Evolutionary conservation across 2,797 vertebrate genomes (phyloP).

Genomic region (Spinus pinus): DNA sequence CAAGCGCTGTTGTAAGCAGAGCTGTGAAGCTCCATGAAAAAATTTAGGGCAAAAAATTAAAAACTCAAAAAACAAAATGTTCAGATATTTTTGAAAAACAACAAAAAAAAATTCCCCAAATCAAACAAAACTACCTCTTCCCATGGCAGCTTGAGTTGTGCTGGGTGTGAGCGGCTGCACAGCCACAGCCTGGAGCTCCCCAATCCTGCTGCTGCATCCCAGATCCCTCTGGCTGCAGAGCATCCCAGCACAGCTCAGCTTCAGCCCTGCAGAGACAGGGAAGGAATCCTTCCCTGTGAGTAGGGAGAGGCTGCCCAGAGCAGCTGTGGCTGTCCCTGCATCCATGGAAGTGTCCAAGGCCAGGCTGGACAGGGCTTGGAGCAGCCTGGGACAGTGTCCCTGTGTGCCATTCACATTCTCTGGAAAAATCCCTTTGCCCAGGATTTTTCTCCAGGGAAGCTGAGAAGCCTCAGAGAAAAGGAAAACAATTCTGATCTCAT

Average conservation of each 20-base stretch:
- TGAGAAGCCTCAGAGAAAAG: too few relatives aligned
- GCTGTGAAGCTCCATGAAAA: slow-evolving; percentile 7
- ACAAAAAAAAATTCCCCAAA: not conserved
- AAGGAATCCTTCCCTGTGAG: not conserved
- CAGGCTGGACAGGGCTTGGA: not conserved
- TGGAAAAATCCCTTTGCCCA: too few relatives aligned
- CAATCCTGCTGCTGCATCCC: not conserved
- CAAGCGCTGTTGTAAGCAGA: not conserved
- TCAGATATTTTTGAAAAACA: not conserved
- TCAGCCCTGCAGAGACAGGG: not conserved
- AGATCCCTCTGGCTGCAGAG: rapidly evolving
- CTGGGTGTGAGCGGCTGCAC: not conserved
- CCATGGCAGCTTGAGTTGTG: rapidly evolving
- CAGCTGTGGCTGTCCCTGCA: not conserved
- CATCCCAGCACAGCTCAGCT: not conserved
- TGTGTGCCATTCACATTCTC: too few relatives aligned
- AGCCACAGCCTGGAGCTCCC: not conserved
- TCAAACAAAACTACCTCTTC: not conserved
- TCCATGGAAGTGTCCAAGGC: not conserved
- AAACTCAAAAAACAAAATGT: not conserved
- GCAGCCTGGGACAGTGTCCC: rapidly evolving
- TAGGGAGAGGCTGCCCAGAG: not conserved
- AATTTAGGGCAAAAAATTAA: not conserved
- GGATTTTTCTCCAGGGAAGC: too few relatives aligned
- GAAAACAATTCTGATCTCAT: too few relatives aligned